A percentile compares a stretch with the other conserved stretches of the same genome.
Evolutionary conservation across 1,140 invertebrate species (phyloP).

Genomic region (Zophobas atratus): DNA sequence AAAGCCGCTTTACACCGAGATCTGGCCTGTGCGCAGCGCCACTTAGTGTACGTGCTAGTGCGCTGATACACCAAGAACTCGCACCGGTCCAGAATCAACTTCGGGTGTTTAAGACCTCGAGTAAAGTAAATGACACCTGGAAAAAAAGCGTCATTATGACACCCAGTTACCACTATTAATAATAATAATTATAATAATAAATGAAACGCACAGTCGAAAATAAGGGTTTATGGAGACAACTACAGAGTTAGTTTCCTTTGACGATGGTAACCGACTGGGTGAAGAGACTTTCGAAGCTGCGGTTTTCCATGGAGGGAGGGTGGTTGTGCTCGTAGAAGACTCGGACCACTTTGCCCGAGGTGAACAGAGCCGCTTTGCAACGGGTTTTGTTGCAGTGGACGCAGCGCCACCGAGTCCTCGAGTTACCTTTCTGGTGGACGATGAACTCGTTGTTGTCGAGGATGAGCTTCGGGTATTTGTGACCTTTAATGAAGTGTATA

Average conservation of each 20-base stretch:
- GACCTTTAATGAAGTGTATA: slow-evolving; percentile 58
- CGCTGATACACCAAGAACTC: slow-evolving; percentile 43
- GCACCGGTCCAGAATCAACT: slow-evolving; percentile 39
- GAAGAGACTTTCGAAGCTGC: slow-evolving; percentile 17
- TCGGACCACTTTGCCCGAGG: slow-evolving; percentile 54
- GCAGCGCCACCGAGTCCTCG: slow-evolving; percentile 51
- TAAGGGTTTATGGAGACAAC: background rate
- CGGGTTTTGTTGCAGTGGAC: slow-evolving; percentile 60
- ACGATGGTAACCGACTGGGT: slow-evolving; percentile 10
- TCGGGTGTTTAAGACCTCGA: slow-evolving; percentile 19
- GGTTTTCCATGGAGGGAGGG: slow-evolving; percentile 15
- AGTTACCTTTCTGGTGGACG: slow-evolving; percentile 34
- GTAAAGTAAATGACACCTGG: slow-evolving; percentile 33
- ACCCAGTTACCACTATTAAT: background rate
- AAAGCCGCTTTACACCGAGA: slow-evolving; percentile 49
- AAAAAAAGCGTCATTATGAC: background rate
- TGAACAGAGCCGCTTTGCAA: slow-evolving; percentile 58
- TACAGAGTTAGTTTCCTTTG: background rate
- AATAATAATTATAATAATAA: no score
- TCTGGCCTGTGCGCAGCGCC: slow-evolving; percentile 31
- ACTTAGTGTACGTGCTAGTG: slow-evolving; percentile 27
- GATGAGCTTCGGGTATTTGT: slow-evolving; percentile 59
- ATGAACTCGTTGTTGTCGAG: slow-evolving; percentile 54
- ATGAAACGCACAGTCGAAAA: background rate
- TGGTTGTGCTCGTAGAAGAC: slow-evolving; percentile 57